These are phyloP conservation scores for Sciurus carolinensis DNA, from an alignment of 2,797 vertebrate genomes.

Conservation along the genomic window DNA sequence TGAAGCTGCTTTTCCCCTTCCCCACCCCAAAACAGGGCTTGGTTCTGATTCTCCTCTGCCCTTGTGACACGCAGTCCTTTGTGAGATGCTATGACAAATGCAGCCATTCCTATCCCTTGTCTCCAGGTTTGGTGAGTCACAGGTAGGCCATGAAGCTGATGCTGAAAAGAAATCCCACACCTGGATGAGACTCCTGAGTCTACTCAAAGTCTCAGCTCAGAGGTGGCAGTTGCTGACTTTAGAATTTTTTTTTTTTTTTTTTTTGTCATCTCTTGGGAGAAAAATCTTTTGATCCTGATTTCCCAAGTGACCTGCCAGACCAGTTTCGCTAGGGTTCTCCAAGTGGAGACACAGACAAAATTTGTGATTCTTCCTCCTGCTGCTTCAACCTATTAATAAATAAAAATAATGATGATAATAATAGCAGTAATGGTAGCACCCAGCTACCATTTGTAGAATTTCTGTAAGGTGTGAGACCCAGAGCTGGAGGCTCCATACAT, in stretches of 20 bases:
- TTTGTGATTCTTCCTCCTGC: constrained; percentile 19
- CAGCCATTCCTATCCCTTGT: constrained; percentile 1
- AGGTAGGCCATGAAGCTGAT: not conserved
- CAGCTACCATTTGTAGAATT: not conserved
- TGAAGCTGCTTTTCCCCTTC: constrained; percentile 63
- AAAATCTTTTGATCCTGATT: constrained; percentile 49
- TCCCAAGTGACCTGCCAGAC: constrained; percentile 64
- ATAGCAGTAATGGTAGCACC: not conserved
- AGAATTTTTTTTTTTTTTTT: not conserved
- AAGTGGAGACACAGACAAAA: not conserved
- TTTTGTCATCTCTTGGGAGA: constrained; percentile 30
- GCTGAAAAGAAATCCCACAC: constrained; percentile 55
- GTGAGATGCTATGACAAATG: constrained; percentile 56
- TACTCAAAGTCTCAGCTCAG: not conserved
- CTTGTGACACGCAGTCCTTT: not conserved
- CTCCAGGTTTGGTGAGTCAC: constrained; percentile 73
- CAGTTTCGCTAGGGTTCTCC: constrained; percentile 46
- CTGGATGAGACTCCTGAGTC: not conserved
- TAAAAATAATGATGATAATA: not conserved
- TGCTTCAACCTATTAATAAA: not conserved
- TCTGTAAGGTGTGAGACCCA: not conserved
- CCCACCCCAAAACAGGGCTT: constrained; percentile 57
- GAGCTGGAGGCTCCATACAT: not conserved
- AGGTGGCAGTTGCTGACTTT: constrained; percentile 69
- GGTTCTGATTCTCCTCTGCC: not conserved